Evolutionary conservation across 2,113 vertebrate genomes (phyloP), one percentile per base, ranked within the genome.

Genomic region (Strix aluco): DNA sequence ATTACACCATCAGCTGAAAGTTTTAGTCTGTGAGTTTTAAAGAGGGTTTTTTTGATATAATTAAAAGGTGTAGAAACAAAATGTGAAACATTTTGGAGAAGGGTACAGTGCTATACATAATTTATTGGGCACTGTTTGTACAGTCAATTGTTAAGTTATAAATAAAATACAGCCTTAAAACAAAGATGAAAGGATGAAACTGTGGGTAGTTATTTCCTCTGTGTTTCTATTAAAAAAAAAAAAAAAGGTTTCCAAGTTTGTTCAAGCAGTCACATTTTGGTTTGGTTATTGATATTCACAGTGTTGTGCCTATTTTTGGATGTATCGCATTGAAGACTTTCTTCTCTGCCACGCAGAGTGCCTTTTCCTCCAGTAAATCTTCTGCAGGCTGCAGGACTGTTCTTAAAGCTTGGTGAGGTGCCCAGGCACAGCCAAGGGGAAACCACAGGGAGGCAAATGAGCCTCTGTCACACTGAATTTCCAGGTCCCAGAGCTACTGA

Each of bases 71-170:
- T 44, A 62, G 77, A 84, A 93, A 38, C 38, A 25, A 86, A 47
- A 40, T 20, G 32, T 12, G 47, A 52, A 88, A 77, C 32, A 47
- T 92, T 94, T 77, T 91, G 86, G 66, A 85, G 80, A 75, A 90
- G 29, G 54, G 42, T 89, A 34, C 62, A 87, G 46, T 59, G 58
- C 87, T 91, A 73, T 95, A 22, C 78, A 86, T 94, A 94, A 95
- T 94, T 94, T 95, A 95, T 91, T 82, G 21, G 81, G 81, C 54
- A 73, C 84, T 94, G 30, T 94, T 95, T 87, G 81, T 90, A 47
- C 73, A 81, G 72, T 65, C 70, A 79, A 74, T 95, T 94, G 86
- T 92, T 87, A 72, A 82, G 83, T 89, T 96, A 94, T 70, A 97
- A 97, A 95, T 94, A 92, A 95, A 94, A 70, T 27, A 20, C 36